Conservation (phyloP, 1,140 invertebrate species). For the Pseudomyrmex flavicornis region DNA sequence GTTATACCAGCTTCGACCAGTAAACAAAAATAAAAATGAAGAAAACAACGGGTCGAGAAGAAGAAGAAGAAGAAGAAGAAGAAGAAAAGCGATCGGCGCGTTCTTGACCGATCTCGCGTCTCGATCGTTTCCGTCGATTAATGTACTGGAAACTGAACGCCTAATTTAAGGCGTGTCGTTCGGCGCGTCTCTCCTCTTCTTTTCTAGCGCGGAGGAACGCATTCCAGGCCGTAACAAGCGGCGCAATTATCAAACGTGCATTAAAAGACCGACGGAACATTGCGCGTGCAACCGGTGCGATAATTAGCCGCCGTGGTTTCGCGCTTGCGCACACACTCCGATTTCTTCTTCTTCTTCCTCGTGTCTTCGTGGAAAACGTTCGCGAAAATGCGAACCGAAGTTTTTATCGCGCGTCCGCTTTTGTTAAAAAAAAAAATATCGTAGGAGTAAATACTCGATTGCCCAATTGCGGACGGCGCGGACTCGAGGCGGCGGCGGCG, state of each 20-base stretch:
- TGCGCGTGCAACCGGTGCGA: constrained; percentile 4
- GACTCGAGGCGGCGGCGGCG: too few species aligned
- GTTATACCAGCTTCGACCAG: background rate
- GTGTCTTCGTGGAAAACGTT: background rate
- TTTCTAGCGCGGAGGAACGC: constrained; percentile 22
- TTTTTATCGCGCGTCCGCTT: background rate
- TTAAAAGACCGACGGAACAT: constrained; percentile 21
- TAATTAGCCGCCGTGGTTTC: constrained; percentile 35
- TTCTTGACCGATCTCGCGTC: constrained; percentile 42
- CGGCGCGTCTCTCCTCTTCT: constrained; percentile 10
- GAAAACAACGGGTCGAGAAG: too few species aligned
- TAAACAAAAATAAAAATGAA: background rate
- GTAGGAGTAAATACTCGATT: too few species aligned
- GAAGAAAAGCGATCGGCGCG: constrained; percentile 26
- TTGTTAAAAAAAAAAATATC: background rate
- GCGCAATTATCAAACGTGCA: constrained; percentile 52
- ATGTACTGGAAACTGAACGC: constrained; percentile 72
- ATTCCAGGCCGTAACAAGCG: constrained; percentile 42
- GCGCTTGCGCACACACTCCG: constrained; percentile 12
- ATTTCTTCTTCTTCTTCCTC: constrained; percentile 25
- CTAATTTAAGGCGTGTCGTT: constrained; percentile 70
- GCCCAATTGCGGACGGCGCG: too few species aligned
- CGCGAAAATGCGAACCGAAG: background rate
- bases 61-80: too few species aligned
- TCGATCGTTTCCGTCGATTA: constrained; percentile 74